Evolutionary conservation across 2,113 vertebrate species (phyloP), one percentile per base, ranked within the genome.

Genomic region (Psittacula cyanocephala): DNA sequence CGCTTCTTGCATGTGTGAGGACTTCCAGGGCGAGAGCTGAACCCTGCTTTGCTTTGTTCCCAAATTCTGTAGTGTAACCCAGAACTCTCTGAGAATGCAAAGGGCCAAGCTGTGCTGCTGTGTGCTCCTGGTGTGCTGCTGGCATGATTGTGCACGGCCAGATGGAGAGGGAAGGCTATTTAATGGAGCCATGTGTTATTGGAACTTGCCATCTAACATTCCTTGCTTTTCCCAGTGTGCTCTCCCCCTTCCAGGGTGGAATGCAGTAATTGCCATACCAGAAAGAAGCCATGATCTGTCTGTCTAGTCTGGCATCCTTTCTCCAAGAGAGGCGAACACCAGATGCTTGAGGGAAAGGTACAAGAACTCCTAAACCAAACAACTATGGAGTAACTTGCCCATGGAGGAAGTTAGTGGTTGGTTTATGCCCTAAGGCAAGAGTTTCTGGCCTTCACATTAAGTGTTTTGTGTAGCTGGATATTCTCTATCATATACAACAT

Each of bases 211-310:
- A 91, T 87, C 77, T 89, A 93, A 85, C 91, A 95, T 95, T 96
- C 92, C 67, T 94, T 0, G 0, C 77, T 89, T 95, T 95, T 86
- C 95, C 93, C 77, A 87, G 93, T 72, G 92, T 90, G 88, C 77
- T 96, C 91, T 96, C 81, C 80, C 86, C 91, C 89, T 93, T 91
- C 41, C 77, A 93, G 81, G 52, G 41, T 94, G 96, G 96, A 96
- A 97, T 93, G 92, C 74, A 92, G 69, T 96, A 97, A 96, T 92
- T 96, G 95, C 95, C 88, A 80, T 94, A 91, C 93, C 95, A 95
- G 96, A 94, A 86, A 75, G 92, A 93, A 96, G 96, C 90, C 86
- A 89, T 92, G 92, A 82, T 92, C 88, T 91, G 86, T 62, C 96
- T 95, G 74, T 93, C 92, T 96, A 70, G 86, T 94, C 91, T 97